Evolutionary conservation across 2,797 vertebrate species (phyloP).

Genomic region (Crocodylus rhombifer): DNA sequence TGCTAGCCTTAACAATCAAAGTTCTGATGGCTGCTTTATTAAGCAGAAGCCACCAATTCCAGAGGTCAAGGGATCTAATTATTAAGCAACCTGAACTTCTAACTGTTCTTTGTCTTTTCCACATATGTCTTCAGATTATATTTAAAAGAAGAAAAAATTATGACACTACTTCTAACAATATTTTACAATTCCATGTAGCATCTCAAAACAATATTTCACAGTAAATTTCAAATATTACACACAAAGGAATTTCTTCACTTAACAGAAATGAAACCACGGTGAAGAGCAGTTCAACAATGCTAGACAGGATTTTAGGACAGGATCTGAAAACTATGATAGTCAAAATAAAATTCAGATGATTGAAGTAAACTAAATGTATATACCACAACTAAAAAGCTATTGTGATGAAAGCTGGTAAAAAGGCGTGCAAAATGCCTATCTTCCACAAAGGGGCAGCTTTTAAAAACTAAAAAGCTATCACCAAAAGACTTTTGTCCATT

Average conservation of each 20-base stretch:
- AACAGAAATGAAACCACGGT: not conserved
- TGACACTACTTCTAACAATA: not conserved
- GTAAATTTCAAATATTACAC: not conserved
- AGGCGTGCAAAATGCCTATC: too few relatives aligned
- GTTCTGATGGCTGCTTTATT: not conserved
- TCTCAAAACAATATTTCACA: not conserved
- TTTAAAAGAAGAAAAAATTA: not conserved
- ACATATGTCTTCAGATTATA: not conserved
- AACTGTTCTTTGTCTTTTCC: not conserved
- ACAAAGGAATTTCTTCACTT: not conserved
- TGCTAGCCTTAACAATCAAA: not conserved
- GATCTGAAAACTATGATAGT: not conserved
- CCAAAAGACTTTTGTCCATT: too few relatives aligned
- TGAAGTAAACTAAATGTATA: too few relatives aligned
- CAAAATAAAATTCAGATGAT: too few relatives aligned
- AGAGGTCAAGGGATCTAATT: constrained; percentile 13
- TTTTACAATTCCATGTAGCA: not conserved
- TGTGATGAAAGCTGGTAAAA: too few relatives aligned
- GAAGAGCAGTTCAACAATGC: not conserved
- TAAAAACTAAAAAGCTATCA: too few relatives aligned
- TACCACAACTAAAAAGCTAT: too few relatives aligned
- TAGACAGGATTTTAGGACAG: not conserved
- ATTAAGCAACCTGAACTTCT: not conserved
- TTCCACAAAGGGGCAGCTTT: too few relatives aligned
- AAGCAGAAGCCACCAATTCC: constrained; percentile 3